Evolutionary conservation across 2,113 vertebrate genomes (phyloP).

Genomic region (Prunella himalayana): DNA sequence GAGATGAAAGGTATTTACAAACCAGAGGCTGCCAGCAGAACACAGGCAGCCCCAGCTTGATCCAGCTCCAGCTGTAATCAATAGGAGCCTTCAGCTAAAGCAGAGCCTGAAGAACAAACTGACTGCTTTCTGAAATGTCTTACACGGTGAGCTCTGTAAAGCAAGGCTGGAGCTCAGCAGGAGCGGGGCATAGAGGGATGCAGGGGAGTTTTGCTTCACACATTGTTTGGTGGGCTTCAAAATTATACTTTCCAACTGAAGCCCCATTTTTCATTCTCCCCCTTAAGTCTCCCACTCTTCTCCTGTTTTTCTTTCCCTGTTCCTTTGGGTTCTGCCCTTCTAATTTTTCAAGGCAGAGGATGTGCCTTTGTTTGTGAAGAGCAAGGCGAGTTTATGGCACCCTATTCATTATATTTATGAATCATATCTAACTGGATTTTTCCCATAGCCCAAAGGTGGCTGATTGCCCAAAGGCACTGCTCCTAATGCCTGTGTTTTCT

Average conservation of each 20-base stretch:
- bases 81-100: slow-evolving; percentile 5
- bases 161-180: background rate
- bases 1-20: slow-evolving; percentile 22
- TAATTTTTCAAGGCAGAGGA: slow-evolving; percentile 13
- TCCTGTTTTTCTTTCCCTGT: background rate
- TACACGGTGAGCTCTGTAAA: background rate
- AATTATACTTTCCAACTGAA: background rate
- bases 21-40: slow-evolving; percentile 34
- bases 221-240: background rate
- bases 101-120: background rate
- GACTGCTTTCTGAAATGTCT: background rate
- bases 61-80: slow-evolving; percentile 46
- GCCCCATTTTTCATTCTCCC: background rate
- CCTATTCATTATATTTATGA: slow-evolving; percentile 29
- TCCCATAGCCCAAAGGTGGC: slow-evolving; percentile 29
- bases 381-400: background rate
- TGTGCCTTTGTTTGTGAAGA: slow-evolving; percentile 17
- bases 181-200: background rate
- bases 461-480: slow-evolving; percentile 20
- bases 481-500: slow-evolving; percentile 18
- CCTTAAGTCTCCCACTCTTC: background rate
- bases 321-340: background rate
- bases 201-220: background rate
- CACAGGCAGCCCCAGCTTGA: background rate
- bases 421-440: slow-evolving; percentile 31